Evolutionary conservation across 1,140 invertebrate genomes (phyloP).

Genomic region (Drosophila repletoides): DNA sequence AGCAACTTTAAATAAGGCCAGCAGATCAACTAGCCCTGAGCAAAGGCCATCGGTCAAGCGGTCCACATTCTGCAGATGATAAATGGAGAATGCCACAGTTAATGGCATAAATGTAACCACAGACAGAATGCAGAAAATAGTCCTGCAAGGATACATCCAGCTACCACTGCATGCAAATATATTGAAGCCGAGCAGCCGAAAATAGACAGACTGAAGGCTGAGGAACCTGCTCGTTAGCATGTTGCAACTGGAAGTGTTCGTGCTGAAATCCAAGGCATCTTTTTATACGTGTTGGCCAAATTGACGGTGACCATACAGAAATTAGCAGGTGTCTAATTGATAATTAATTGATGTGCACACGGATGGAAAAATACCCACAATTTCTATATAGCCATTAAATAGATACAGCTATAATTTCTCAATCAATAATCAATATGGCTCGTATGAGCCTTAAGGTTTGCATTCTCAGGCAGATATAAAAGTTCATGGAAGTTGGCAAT

Average conservation of each 20-base stretch:
- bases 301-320: neutral
- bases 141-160: neutral
- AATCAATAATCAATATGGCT: constrained; percentile 17
- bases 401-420: too few relatives aligned
- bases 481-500: too few relatives aligned
- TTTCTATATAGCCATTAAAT: too few relatives aligned
- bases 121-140: constrained; percentile 26
- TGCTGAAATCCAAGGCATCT: neutral
- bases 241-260: constrained; percentile 2
- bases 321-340: constrained; percentile 18
- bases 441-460: too few relatives aligned
- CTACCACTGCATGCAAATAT: constrained; percentile 1
- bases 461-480: too few relatives aligned
- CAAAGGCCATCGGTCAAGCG: constrained; percentile 38
- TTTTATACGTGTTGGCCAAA: constrained; percentile 19
- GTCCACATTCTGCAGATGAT: constrained; percentile 36
- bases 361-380: too few relatives aligned
- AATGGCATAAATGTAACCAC: constrained; percentile 37
- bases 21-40: constrained; percentile 35
- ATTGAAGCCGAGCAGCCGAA: constrained; percentile 44
- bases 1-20: constrained; percentile 33
- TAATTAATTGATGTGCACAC: constrained; percentile 17
- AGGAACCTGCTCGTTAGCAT: constrained; percentile 55
- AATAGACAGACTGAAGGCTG: constrained; percentile 31
- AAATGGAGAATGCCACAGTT: constrained; percentile 34